Conservation (phyloP, 2,888 invertebrate species). For the Glyphotaelius pellucidus region DNA sequence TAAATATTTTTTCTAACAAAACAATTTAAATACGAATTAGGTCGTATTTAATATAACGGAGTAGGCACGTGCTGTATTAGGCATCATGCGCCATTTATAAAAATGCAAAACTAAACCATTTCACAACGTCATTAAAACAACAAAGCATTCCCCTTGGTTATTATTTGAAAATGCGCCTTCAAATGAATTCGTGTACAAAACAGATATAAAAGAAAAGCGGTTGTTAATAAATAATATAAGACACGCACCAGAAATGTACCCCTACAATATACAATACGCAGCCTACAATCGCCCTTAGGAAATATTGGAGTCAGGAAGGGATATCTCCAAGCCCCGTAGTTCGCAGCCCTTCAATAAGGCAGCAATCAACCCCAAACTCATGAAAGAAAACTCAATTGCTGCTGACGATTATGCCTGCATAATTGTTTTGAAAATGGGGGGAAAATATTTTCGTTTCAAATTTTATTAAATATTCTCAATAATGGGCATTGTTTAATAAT, state of each 20-base stretch:
- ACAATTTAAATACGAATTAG: not conserved
- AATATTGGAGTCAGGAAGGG: slow-evolving; percentile 63
- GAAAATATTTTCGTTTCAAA: slow-evolving; percentile 11
- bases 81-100: not conserved
- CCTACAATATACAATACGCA: not conserved
- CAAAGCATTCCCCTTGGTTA: slow-evolving; percentile 54
- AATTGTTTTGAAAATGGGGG: slow-evolving; percentile 50
- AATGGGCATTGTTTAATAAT: not conserved
- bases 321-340: slow-evolving; percentile 53
- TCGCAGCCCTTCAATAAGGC: slow-evolving; percentile 24
- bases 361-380: slow-evolving; percentile 46
- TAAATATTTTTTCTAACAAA: not conserved
- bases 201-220: slow-evolving; percentile 65
- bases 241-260: slow-evolving; percentile 59
- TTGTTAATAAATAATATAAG: slow-evolving; percentile 65
- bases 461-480: not conserved
- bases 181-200: slow-evolving; percentile 66
- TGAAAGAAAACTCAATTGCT: slow-evolving; percentile 59
- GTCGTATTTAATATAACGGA: not conserved
- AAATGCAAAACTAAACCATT: slow-evolving; percentile 39
- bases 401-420: slow-evolving; percentile 51
- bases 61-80: not conserved
- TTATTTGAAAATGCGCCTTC: slow-evolving; percentile 57
- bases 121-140: slow-evolving; percentile 50
- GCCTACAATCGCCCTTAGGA: slow-evolving; percentile 42